Evolutionary conservation across 2,113 vertebrate genomes (phyloP), one percentile per base, ranked within the genome.

Genomic region (Arothron firmamentum): DNA sequence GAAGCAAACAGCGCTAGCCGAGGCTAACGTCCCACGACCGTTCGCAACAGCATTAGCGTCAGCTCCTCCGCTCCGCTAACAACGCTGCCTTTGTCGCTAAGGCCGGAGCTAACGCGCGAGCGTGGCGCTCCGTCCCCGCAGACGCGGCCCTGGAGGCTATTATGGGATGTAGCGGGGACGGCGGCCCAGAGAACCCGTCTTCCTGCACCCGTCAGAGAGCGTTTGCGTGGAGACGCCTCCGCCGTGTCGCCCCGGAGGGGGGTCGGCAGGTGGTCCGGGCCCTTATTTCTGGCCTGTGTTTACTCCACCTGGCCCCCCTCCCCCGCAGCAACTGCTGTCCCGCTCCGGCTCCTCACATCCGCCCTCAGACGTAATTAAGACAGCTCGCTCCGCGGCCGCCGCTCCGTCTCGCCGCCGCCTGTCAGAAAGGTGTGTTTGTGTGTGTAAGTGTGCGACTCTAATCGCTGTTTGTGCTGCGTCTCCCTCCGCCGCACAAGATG

Each of bases 61-160:
- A n/a, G n/a, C n/a, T n/a, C 61, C 61, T 70, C 69, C 72, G 58
- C 47, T 63, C 54, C 56, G 50, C 57, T 55, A 73, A 82, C 82
- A 85, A 61, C 62, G 3, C 53, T 20, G 56, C 60, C 52, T 70
- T 78, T 87, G 81, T 85, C 46, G 21, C 23, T 3, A 59, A 77
- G 62, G 34, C 16, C 14, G 58, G 66, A 72, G 58, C 73, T 56
- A 2, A 63, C 72, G 82, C 17, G 72, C 70, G 67, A 71, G 79
- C 67, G 48, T 10, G 2, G 1, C 13, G 81, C 72, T 78, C 80
- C 62, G 69, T 82, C 72, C 80, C 80, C 62, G 69, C 74, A 76
- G 74, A 80, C 70, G 55, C 65, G 75, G 80, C 81, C 69, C 78
- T 79, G 73, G 71, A 84, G 85, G 77, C 76, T 83, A n/a, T n/a